Conservation (phyloP, 2,888 invertebrate species). For the Sinelater perroti region DNA sequence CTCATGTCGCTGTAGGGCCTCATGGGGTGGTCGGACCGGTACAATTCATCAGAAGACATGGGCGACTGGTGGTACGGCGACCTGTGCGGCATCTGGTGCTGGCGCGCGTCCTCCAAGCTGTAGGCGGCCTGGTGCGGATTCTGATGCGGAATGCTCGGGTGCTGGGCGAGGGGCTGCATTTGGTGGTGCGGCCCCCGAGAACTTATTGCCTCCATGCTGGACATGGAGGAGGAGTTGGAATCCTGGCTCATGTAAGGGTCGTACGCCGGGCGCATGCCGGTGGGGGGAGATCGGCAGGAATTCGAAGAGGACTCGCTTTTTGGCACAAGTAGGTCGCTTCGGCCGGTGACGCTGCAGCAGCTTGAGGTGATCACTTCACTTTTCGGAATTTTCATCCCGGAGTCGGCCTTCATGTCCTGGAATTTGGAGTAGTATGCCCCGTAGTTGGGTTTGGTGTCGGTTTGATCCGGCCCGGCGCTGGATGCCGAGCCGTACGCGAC, state of each 20-base stretch:
- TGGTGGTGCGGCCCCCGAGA: constrained; percentile 60
- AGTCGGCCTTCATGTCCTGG: constrained; percentile 54
- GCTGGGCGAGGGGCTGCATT: constrained; percentile 60
- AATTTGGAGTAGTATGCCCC: constrained; percentile 55
- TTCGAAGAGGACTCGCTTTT: constrained; percentile 68
- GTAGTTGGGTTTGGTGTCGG: constrained; percentile 50
- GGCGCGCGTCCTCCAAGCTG: constrained; percentile 62
- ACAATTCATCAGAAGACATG: constrained; percentile 64
- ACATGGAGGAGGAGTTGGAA: constrained; percentile 74
- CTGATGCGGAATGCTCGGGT: constrained; percentile 59
- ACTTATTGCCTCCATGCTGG: constrained; percentile 74
- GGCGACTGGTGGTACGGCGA: constrained; percentile 73
- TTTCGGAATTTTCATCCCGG: constrained; percentile 64
- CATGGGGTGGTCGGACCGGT: constrained; percentile 56
- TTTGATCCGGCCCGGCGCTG: constrained; percentile 36
- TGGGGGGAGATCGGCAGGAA: constrained; percentile 63
- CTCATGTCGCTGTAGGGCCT: constrained; percentile 71
- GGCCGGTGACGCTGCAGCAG: constrained; percentile 61
- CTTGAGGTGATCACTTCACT: constrained; percentile 60
- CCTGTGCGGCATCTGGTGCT: constrained; percentile 63
- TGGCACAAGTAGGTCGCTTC: constrained; percentile 69
- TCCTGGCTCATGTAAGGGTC: constrained; percentile 75
- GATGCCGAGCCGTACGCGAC: constrained; percentile 52
- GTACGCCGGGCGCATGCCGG: constrained; percentile 63
- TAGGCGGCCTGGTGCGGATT: constrained; percentile 66